Percentiles rank a stretch among this genome's conserved stretches.
Evolutionary conservation across 2,113 vertebrate genomes (phyloP).

Genomic region (Pan troglodytes): NHGRI_mPanTro3-v2.1_pri NC_072422.2:31614001-31614500

Average conservation of each 20-base stretch:
- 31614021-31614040: not conserved
- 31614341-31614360: no score
- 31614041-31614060: not conserved
- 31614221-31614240: no score
- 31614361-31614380: not conserved
- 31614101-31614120: not conserved
- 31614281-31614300: no score
- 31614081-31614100: not conserved
- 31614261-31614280: no score
- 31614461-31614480: not conserved
- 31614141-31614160: not conserved
- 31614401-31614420: not conserved
- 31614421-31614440: not conserved
- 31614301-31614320: no score
- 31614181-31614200: no score
- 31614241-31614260: no score
- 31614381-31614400: not conserved
- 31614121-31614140: not conserved
- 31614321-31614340: no score
- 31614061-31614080: not conserved
- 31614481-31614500: not conserved
- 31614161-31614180: not conserved
- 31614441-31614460: not conserved
- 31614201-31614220: no score
- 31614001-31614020: not conserved